Conservation (phyloP, 2,888 invertebrate species). For the Aricia artaxerxes region DNA sequence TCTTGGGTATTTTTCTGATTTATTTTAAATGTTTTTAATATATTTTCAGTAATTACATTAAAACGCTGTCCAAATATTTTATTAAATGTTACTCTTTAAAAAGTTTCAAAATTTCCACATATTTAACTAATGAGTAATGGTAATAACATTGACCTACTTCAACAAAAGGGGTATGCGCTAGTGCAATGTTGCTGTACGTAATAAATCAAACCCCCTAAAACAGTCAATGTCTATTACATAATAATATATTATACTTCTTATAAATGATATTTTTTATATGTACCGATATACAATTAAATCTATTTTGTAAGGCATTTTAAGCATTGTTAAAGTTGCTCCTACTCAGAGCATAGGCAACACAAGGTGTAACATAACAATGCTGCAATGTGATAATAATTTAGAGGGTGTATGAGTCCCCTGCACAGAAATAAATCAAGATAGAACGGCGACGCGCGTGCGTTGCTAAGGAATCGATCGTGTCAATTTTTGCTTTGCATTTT, state of each 20-base stretch:
- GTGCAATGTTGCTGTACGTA: background rate
- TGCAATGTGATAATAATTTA: too few species aligned
- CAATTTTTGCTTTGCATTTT: too few species aligned
- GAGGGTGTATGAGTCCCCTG: too few species aligned
- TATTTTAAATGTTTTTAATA: background rate
- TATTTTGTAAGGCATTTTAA: conserved; percentile 5
- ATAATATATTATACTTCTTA: background rate
- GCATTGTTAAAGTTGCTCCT: background rate
- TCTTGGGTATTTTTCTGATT: background rate
- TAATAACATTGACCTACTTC: background rate
- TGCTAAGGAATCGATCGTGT: too few species aligned
- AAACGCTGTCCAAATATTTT: background rate
- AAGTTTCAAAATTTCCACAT: background rate
- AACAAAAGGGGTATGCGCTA: background rate
- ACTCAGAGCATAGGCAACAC: background rate
- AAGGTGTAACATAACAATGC: too few species aligned
- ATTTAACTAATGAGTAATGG: background rate
- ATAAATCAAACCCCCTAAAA: background rate
- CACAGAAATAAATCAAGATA: too few species aligned
- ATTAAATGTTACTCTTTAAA: background rate
- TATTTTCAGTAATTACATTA: background rate
- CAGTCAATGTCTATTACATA: background rate
- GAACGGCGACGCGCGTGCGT: too few species aligned
- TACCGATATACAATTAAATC: background rate
- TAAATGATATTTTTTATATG: background rate